These are phyloP conservation scores for Panurus biarmicus DNA, from an alignment of 2,113 vertebrate species.

Conservation along the genomic window DNA sequence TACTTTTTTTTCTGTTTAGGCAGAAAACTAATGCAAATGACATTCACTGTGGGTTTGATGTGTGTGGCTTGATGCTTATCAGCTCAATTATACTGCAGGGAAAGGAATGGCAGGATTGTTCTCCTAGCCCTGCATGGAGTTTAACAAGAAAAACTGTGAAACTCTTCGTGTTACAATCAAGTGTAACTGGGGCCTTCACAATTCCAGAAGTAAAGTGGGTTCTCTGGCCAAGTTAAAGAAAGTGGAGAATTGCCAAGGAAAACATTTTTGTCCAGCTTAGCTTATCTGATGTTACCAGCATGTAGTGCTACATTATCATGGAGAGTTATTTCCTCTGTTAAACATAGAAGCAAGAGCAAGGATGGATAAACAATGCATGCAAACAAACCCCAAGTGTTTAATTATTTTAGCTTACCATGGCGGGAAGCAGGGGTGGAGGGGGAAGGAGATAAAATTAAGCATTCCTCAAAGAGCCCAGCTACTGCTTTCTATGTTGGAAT, in stretches of 20 bases:
- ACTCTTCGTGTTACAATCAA: not conserved
- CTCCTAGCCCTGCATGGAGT: not conserved
- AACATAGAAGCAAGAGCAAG: not conserved
- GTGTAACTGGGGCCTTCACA: not conserved
- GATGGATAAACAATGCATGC: slow-evolving; percentile 13
- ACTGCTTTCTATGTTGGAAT: not conserved
- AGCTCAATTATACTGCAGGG: not conserved
- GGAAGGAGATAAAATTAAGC: not conserved
- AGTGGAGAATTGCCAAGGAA: slow-evolving; percentile 39
- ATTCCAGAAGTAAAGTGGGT: not conserved
- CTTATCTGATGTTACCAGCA: slow-evolving; percentile 57
- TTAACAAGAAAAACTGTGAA: slow-evolving; percentile 1
- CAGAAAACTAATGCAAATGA: not conserved
- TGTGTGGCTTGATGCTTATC: not conserved
- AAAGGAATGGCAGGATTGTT: not conserved
- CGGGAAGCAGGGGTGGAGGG: not conserved
- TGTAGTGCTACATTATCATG: not conserved
- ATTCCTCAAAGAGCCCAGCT: not conserved
- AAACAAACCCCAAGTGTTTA: not conserved
- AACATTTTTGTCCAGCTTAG: slow-evolving; percentile 28
- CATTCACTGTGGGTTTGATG: not conserved
- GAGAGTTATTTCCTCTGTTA: slow-evolving; percentile 40
- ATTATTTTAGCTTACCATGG: not conserved
- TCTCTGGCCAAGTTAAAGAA: not conserved
- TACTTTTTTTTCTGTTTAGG: not conserved